These are phyloP conservation scores for Oophaga sylvatica DNA, from an alignment of 2,797 vertebrate species.

Conservation along the genomic window DNA sequence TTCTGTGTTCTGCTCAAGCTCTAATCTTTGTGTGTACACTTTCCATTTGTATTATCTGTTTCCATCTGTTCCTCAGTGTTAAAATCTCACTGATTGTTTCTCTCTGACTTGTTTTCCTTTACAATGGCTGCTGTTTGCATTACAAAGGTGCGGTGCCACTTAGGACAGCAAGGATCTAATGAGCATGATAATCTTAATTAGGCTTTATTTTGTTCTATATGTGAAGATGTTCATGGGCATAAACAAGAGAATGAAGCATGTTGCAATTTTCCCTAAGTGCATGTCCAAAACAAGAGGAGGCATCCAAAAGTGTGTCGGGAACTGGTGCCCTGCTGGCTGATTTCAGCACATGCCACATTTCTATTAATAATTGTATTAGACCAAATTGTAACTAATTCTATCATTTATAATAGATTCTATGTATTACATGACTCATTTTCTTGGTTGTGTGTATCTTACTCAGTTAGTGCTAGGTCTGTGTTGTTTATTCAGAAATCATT, in stretches of 20 bases:
- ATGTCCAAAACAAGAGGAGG: not conserved
- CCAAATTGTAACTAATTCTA: not conserved
- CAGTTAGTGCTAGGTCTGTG: not conserved
- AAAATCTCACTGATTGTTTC: conserved; percentile 53
- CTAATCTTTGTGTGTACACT: conserved; percentile 61
- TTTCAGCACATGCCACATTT: not conserved
- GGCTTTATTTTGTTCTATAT: conserved; percentile 23
- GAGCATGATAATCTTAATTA: conserved; percentile 35
- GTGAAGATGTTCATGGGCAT: conserved; percentile 7
- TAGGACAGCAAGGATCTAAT: conserved; percentile 46
- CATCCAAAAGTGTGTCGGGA: not conserved
- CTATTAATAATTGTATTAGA: not conserved
- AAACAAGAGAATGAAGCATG: not conserved
- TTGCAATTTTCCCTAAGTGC: not conserved
- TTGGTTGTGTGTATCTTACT: not conserved
- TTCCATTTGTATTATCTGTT: conserved; percentile 61
- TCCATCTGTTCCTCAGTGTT: conserved; percentile 60
- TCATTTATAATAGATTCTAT: not conserved
- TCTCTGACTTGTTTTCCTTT: conserved; percentile 49
- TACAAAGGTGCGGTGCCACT: conserved; percentile 34
- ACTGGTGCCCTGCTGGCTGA: not conserved
- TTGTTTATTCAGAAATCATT: not conserved
- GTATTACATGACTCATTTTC: not conserved
- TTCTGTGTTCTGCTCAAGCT: conserved; percentile 57
- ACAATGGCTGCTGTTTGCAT: conserved; percentile 49